phyloP scores from a whole-genome alignment of 2,113 vertebrate species.

The Amphiprion percula region DNA sequence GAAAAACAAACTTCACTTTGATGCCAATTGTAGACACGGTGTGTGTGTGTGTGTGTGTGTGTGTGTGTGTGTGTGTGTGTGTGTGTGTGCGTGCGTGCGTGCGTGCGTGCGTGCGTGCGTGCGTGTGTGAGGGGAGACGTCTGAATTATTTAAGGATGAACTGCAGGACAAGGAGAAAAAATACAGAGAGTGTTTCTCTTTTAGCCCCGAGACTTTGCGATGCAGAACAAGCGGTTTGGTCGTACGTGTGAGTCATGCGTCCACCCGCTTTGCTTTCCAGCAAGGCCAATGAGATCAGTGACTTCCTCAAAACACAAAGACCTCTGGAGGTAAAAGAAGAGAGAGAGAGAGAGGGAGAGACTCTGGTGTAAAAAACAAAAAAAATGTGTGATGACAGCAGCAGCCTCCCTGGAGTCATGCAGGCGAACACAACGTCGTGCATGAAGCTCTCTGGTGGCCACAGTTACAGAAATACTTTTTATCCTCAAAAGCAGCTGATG shows the following conservation, averaged over 20 bases:
- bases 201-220: constrained; percentile 61
- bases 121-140: constrained; percentile 29
- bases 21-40: constrained; percentile 34
- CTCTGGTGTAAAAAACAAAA: constrained; percentile 22
- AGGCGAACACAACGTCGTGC: constrained; percentile 18
- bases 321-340: constrained; percentile 42
- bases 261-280: constrained; percentile 56
- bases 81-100: constrained; percentile 16
- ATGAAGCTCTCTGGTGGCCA: not conserved
- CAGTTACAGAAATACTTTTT: not conserved
- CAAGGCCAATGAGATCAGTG: constrained; percentile 77
- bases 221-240: constrained; percentile 19
- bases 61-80: constrained; percentile 33
- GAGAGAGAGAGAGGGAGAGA: constrained; percentile 35
- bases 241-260: constrained; percentile 73
- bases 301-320: constrained; percentile 68
- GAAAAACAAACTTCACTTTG: constrained; percentile 53
- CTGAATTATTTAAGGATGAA: constrained; percentile 77
- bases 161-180: constrained; percentile 61
- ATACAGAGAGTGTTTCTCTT: constrained; percentile 67
- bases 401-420: constrained; percentile 42
- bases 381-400: constrained; percentile 68
- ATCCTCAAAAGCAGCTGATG: not conserved
- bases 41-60: constrained; percentile 16
- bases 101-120: constrained; percentile 19